A percentile compares a stretch with the other conserved stretches of the same genome.
These are phyloP conservation scores for Pseudomugil gertrudae DNA, from an alignment of 2,797 vertebrate genomes.

Conservation along the genomic window DNA sequence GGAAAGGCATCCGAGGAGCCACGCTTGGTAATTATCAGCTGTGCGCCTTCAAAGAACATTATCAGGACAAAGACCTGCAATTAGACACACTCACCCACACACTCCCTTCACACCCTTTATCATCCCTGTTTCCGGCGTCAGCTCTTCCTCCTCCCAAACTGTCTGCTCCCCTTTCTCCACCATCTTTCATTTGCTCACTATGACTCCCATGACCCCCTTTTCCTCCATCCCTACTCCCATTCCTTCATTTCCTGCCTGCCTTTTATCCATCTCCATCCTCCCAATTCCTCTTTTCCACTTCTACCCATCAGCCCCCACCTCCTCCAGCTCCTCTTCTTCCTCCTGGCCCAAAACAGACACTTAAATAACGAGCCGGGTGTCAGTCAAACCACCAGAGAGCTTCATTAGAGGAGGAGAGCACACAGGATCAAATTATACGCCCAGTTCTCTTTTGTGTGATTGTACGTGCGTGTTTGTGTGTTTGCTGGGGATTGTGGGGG, in stretches of 20 bases:
- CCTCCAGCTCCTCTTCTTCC: slow-evolving; percentile 41
- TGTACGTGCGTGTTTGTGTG: slow-evolving; percentile 31
- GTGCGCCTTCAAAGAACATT: slow-evolving; percentile 82
- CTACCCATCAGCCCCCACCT: not conserved
- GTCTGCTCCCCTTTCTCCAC: slow-evolving; percentile 12
- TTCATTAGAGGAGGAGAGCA: slow-evolving; percentile 76
- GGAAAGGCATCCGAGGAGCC: slow-evolving; percentile 72
- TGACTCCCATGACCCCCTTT: slow-evolving; percentile 38
- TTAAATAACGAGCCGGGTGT: slow-evolving; percentile 75
- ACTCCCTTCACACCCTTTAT: slow-evolving; percentile 49
- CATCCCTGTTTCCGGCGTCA: slow-evolving; percentile 52
- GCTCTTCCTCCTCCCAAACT: slow-evolving; percentile 37
- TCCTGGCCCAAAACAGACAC: slow-evolving; percentile 59
- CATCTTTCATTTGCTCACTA: slow-evolving; percentile 6
- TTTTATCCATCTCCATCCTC: slow-evolving; percentile 35
- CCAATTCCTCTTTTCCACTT: slow-evolving; percentile 27
- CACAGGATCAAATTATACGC: slow-evolving; percentile 78
- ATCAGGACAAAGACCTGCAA: slow-evolving; percentile 82
- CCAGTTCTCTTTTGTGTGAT: slow-evolving; percentile 54
- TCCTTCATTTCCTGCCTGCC: slow-evolving; percentile 39
- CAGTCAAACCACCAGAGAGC: slow-evolving; percentile 77
- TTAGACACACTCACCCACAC: slow-evolving; percentile 48
- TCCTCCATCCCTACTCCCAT: slow-evolving; percentile 22
- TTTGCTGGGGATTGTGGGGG: slow-evolving; percentile 51
- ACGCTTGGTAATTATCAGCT: slow-evolving; percentile 82